Conservation (phyloP, 1,140 invertebrate species). For the Halesus radiatus region DNA sequence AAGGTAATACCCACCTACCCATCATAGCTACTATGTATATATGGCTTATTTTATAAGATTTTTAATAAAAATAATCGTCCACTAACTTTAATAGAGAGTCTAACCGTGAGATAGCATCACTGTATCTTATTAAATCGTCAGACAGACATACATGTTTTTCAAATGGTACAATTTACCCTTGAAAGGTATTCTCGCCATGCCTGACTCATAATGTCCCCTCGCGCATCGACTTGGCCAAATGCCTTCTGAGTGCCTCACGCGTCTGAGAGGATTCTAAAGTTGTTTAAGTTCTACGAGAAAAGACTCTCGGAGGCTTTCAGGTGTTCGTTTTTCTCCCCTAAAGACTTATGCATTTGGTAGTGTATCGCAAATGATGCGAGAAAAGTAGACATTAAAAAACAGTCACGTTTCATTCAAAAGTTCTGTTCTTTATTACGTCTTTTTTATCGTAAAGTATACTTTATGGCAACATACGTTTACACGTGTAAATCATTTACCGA, state of each 20-base stretch:
- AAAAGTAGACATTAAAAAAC: neutral
- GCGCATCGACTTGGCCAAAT: neutral
- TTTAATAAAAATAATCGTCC: too few species aligned
- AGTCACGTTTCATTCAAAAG: conserved; percentile 9
- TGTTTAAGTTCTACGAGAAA: neutral
- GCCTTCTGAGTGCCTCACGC: neutral
- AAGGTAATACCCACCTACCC: too few species aligned
- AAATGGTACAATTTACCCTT: neutral
- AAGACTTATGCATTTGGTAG: conserved; percentile 8
- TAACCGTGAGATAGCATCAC: too few species aligned
- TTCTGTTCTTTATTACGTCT: neutral
- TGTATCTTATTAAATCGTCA: too few species aligned
- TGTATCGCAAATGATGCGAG: conserved; percentile 1
- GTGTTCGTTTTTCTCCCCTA: neutral
- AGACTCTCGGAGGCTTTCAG: neutral
- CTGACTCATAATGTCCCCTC: neutral
- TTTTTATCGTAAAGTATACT: neutral
- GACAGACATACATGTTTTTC: too few species aligned
- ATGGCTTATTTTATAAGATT: too few species aligned
- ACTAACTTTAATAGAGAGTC: too few species aligned
- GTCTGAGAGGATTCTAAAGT: neutral
- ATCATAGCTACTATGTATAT: too few species aligned
- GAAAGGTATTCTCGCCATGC: conserved; percentile 5
- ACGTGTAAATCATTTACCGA: neutral
- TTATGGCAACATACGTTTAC: neutral